Base-by-base conservation (phyloP, 64 coral and sea anemone genomes). In the Dendronephthya gigantea region DNA sequence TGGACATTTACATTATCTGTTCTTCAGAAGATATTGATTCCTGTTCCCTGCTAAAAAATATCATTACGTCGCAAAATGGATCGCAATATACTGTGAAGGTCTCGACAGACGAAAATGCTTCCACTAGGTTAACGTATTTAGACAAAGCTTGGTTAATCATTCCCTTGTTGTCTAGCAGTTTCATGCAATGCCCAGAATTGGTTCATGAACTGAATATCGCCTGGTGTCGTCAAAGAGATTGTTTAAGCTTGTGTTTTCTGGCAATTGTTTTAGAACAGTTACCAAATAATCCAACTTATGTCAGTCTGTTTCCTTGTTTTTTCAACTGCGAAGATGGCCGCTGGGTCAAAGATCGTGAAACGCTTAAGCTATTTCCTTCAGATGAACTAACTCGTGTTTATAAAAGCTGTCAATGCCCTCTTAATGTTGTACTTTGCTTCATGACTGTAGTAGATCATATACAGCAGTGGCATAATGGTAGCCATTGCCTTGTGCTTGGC, bases 191-290 rank as follows among this genome's bases (percentile, higher is more conserved):
- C 1, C 17, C 72, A 34, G 72, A 79, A 79, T 39, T 79, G 16
- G 15, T 79, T 79, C 72, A 79, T 35, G 72, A 79, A 79, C 72
- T 79, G 17, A 79, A 79, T 79, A 79, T 79, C 17, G 36, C 72
- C 7, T 79, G 72, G 72, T 79, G 72, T 79, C 30, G 72, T 12
- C 72, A 79, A 79, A 29, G 72, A 33, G 15, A 79, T 39, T 29
- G 19, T 34, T 15, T 0, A 0, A 29, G 29, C 7, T 79, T 79
- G 25, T 79, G 72, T 79, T 79, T 79, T 79, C 36, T 79, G 15
- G 72, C 72, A 39, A 34, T 79, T 29, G 29, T 79, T 14, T 14
- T 79, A 36, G 72, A 39, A 8, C 32, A 29, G 25, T 34, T 79
- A 39, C 72, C 72, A 34, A 16, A 16, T 14, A 79, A 39, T 15